These are phyloP conservation scores for Campylorhamphus procurvoides DNA, from an alignment of 2,113 vertebrate species.

Conservation along the genomic window DNA sequence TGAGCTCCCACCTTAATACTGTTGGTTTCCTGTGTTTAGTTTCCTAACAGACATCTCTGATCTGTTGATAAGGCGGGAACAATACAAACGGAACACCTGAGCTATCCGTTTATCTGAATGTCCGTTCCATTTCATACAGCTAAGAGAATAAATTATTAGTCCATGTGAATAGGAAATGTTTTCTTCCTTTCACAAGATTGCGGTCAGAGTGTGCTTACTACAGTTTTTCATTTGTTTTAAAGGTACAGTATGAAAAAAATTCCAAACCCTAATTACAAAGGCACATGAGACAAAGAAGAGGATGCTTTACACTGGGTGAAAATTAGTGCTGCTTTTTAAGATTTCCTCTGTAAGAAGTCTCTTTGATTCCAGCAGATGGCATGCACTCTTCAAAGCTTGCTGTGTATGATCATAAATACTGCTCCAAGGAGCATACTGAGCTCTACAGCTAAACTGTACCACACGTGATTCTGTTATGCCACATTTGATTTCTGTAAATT, in stretches of 20 bases:
- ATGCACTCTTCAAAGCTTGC: slow-evolving; percentile 37
- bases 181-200: neutral
- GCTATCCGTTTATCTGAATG: neutral
- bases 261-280: neutral
- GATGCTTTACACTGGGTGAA: neutral
- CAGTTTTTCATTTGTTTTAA: neutral
- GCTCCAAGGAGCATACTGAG: slow-evolving; percentile 2
- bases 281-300: neutral
- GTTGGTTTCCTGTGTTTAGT: neutral
- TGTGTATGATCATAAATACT: neutral
- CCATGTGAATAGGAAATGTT: neutral
- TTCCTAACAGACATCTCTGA: neutral
- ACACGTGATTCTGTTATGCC: neutral
- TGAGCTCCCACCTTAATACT: neutral
- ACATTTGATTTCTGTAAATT: neutral
- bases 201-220: neutral
- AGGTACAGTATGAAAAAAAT: neutral
- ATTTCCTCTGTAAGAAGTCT: neutral
- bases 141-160: neutral
- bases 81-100: neutral
- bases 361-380: slow-evolving; percentile 62
- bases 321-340: slow-evolving; percentile 6
- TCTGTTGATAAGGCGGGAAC: neutral
- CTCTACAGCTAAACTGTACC: slow-evolving; percentile 9
- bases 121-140: neutral